Evolutionary conservation across 2,888 invertebrate genomes (phyloP), one percentile per base, ranked within the genome.

Genomic region (Mythimna lalbum): DNA sequence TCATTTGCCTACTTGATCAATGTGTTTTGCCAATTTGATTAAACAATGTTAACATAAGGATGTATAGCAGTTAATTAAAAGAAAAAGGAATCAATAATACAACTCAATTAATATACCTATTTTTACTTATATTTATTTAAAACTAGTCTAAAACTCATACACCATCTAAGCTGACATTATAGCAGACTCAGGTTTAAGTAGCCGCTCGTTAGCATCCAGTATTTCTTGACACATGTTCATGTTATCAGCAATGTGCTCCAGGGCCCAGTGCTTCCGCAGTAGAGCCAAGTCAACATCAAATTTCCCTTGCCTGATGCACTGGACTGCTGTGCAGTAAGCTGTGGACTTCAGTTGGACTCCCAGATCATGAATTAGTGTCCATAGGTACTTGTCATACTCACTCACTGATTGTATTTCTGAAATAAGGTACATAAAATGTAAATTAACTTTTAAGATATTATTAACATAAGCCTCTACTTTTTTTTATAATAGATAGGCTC

Each of bases 371-470:
- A 99, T 93, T n/a, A 99, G 86, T 0, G 97, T 96, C 90, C 97
- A 97, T 23, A 99, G 92, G 89, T 98, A 98, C 57, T 96, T 94
- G 80, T 98, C 98, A 84, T 97, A 97, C 92, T 99, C 99, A 93
- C 99, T 99, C 33, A 98, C 97, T 50, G 98, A 97, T 89, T 98
- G 98, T 39, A 99, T 95, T 96, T 99, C 99, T 98, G 96, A 67
- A 95, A 96, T 78, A 43, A 43, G 47, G 50, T 49, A 21, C 10
- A n/a, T 12, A 12, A 7, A 4, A 23, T 12, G 50, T 52, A 52
- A 52, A 21, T 9, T 4, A 21, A 50, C 1, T 23, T 12, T 39
- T 39, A 12, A 14, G 39, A 39, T 14, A 39, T 39, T 39, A 39
- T 39, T 14, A 39, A 14, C 39, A 14, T 39, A 39, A 39, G 14